Base-by-base conservation (phyloP, 2,888 invertebrate genomes). In the Hydrotaea cyrtoneurina region DNA sequence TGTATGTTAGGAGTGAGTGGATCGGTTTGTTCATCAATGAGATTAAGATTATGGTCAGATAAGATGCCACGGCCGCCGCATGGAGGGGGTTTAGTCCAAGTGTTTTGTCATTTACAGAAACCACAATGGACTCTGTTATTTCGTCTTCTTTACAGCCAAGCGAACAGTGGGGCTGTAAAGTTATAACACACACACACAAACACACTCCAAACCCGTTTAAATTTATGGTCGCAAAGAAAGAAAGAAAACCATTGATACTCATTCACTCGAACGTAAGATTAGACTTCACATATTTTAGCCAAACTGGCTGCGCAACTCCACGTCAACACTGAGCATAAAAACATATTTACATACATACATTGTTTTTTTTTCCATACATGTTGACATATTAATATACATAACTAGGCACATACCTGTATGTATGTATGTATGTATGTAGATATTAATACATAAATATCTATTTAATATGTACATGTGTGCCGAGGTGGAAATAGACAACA, bases 241-340 rank as follows among this genome's bases (percentile, higher is more conserved):
- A 69, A 46, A 46, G 69, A 69, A 69, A 69, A 69, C 46, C 39
- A 69, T 69, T 69, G 69, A 69, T 46, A 69, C 15, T 19, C 31
- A 15, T 7, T 26, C 15, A 26, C 26, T 5, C 23, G 15, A 23
- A 59, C 66, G 43, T 66, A 21, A 11, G 69, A 31, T 2, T 31
- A 69, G 69, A 69, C 69, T 11, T 69, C 19, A 46, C 69, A 46
- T 69, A 69, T 69, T 69, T 69, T 39, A 69, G 43, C 21, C 46
- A 43, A 46, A 69, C 69, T 43, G 15, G 43, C 69, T 69, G 43
- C 5, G 21, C 66, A 66, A 66, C 36, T 19, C 43, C 69, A 69
- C 59, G 23, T 59, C 69, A 69, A 69, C 46, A 11, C 1, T 23
- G 69, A n/a, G 17, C 66, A 43, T 43, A 66, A 39, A n/a, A 21